Evolutionary conservation across 2,797 vertebrate species (phyloP).

Genomic region (Acrocephalus scirpaceus): DNA sequence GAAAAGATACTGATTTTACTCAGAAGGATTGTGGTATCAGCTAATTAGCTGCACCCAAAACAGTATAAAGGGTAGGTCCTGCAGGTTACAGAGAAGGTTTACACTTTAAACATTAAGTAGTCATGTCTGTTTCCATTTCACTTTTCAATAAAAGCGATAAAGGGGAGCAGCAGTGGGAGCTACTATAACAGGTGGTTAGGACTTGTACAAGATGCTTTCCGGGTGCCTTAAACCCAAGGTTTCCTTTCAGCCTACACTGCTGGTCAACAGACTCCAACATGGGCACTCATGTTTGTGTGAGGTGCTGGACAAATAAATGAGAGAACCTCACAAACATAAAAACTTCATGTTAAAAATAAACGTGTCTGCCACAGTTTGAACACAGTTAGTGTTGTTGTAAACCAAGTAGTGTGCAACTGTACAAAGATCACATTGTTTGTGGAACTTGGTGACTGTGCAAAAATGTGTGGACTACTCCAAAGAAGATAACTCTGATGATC

Average conservation of each 20-base stretch:
- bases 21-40: neutral
- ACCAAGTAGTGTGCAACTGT: conserved; percentile 20
- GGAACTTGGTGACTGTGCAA: conserved; percentile 8
- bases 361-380: conserved; percentile 6
- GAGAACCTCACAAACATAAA: neutral
- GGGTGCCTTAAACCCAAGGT: conserved; percentile 42
- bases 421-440: conserved; percentile 27
- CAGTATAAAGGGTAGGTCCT: neutral
- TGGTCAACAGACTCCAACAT: neutral
- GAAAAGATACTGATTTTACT: neutral
- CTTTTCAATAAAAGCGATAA: neutral
- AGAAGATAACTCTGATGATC: neutral
- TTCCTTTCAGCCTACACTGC: neutral
- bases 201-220: conserved; percentile 12
- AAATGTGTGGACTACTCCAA: neutral
- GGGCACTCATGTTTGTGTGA: neutral
- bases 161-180: neutral
- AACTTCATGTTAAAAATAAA: neutral
- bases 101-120: neutral
- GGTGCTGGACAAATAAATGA: neutral
- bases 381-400: neutral
- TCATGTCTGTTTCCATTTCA: neutral
- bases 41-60: neutral
- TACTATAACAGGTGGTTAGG: neutral
- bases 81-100: neutral